phyloP scores from a whole-genome alignment of 1,140 invertebrate species.

The Ctenoplectra terminalis region DNA sequence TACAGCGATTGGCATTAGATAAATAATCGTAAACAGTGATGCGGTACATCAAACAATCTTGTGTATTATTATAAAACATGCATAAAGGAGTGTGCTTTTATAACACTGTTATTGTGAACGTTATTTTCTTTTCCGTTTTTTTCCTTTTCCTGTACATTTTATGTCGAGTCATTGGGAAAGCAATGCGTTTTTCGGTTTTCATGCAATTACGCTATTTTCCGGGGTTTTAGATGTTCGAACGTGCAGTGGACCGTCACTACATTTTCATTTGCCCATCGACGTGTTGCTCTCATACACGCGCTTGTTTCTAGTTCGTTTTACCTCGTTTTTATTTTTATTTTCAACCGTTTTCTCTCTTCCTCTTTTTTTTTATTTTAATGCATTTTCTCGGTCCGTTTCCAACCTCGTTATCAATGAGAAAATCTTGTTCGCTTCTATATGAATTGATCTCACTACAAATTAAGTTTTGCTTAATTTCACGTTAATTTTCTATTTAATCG shows the following conservation, averaged over 20 bases:
- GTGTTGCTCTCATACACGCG: background rate
- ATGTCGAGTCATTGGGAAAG: constrained; percentile 53
- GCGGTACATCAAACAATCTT: too few relatives aligned
- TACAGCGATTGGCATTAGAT: too few relatives aligned
- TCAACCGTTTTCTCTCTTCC: constrained; percentile 5
- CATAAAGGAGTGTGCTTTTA: too few relatives aligned
- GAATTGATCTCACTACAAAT: constrained; percentile 1
- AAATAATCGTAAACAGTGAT: too few relatives aligned
- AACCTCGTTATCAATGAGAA: background rate
- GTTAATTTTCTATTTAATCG: too few relatives aligned
- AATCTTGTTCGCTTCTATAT: background rate
- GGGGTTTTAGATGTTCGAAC: constrained; percentile 51
- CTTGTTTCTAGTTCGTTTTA: constrained; percentile 28
- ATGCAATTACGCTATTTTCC: constrained; percentile 64
- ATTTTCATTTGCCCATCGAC: constrained; percentile 65
- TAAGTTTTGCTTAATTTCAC: too few relatives aligned
- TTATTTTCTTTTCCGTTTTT: background rate
- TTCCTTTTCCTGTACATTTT: background rate
- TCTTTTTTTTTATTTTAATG: constrained; percentile 27
- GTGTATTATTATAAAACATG: too few relatives aligned
- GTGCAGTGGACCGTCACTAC: constrained; percentile 52
- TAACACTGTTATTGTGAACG: too few relatives aligned
- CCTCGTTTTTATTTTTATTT: constrained; percentile 7
- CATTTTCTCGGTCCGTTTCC: background rate
- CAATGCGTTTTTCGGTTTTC: constrained; percentile 58